Conservation (phyloP, 2,888 invertebrate genomes). For the Andrena dorsata region DNA sequence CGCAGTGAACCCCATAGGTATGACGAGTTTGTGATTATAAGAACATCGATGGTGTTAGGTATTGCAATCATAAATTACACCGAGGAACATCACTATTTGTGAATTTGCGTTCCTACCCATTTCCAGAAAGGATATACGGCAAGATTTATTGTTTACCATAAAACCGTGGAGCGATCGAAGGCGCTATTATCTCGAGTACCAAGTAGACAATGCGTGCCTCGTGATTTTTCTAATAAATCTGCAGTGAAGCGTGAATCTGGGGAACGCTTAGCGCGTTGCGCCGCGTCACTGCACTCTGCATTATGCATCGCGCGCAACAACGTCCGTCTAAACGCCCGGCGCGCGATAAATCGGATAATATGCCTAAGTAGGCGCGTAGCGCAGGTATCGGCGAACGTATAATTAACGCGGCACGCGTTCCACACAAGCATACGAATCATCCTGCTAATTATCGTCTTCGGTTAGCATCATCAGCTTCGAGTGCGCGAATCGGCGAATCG, state of each 20-base stretch:
- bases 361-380: slow-evolving; percentile 38
- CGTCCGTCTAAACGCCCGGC: slow-evolving; percentile 64
- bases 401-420: slow-evolving; percentile 65
- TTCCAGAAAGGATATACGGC: too few relatives aligned
- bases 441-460: slow-evolving; percentile 64
- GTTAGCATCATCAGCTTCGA: slow-evolving; percentile 44
- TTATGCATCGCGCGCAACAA: slow-evolving; percentile 60
- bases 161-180: not conserved
- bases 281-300: slow-evolving; percentile 32
- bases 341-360: slow-evolving; percentile 67
- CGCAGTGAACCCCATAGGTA: too few relatives aligned
- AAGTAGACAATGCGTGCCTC: slow-evolving; percentile 3
- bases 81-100: too few relatives aligned
- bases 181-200: not conserved
- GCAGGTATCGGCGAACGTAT: slow-evolving; percentile 63
- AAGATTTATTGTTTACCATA: too few relatives aligned
- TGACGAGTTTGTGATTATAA: too few relatives aligned
- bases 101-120: too few relatives aligned
- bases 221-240: slow-evolving; percentile 13
- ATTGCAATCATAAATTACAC: too few relatives aligned
- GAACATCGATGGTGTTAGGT: too few relatives aligned
- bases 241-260: slow-evolving; percentile 17
- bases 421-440: slow-evolving; percentile 65
- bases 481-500: slow-evolving; percentile 37
- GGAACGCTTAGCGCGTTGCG: slow-evolving; percentile 33